Percentiles rank a stretch among this genome's conserved stretches.
These are phyloP conservation scores for Montipora efflorescens DNA, from an alignment of 64 coral and sea anemone species.

Conservation along the genomic window DNA sequence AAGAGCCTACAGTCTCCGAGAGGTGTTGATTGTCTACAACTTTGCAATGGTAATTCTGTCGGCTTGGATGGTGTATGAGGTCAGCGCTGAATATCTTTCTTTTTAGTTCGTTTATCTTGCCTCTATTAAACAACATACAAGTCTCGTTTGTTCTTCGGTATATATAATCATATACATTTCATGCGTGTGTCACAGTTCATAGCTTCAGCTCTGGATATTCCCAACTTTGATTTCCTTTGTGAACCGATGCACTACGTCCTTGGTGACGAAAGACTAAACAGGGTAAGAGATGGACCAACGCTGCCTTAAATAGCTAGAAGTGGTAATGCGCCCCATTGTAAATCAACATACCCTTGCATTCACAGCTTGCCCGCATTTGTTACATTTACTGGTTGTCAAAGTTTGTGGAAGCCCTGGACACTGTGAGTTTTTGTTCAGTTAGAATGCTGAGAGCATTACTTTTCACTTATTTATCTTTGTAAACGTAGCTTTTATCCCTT, in stretches of 20 bases:
- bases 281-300: conserved; percentile 50
- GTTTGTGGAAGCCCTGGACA: too few relatives aligned
- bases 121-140: background rate
- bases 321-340: too few relatives aligned
- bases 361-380: too few relatives aligned
- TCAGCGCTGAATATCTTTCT: background rate
- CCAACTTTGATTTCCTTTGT: conserved; percentile 90
- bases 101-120: background rate
- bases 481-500: too few relatives aligned
- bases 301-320: too few relatives aligned
- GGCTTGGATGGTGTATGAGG: conserved; percentile 91
- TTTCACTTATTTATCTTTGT: too few relatives aligned
- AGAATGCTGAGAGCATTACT: too few relatives aligned
- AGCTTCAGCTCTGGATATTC: conserved; percentile 76
- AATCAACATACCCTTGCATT: too few relatives aligned
- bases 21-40: conserved; percentile 84
- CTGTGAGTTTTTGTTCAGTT: too few relatives aligned
- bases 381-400: too few relatives aligned
- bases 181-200: conserved; percentile 61
- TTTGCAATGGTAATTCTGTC: conserved; percentile 31
- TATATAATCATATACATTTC: too few relatives aligned
- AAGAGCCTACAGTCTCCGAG: conserved; percentile 66
- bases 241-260: conserved; percentile 68
- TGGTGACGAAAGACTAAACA: conserved; percentile 71
- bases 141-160: too few relatives aligned